These are phyloP conservation scores for Petrocephalus zakoni DNA, from an alignment of 2,113 vertebrate species.

Conservation along the genomic window DNA sequence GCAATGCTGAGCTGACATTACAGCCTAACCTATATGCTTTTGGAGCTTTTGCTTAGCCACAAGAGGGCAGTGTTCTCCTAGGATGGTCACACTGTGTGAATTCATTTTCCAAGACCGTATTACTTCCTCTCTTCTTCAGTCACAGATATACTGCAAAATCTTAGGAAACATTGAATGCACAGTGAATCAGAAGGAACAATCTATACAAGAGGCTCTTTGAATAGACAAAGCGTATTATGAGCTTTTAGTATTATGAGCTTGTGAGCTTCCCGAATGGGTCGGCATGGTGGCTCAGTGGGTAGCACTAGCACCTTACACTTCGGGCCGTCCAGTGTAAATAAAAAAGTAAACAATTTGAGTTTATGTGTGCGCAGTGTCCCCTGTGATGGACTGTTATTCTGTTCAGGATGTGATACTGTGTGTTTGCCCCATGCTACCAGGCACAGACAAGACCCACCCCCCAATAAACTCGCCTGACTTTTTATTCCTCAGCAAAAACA, in stretches of 20 bases:
- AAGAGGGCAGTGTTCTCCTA: conserved; percentile 14
- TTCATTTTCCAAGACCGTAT: not conserved
- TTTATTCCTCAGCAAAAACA: too few species aligned
- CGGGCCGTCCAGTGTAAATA: not conserved
- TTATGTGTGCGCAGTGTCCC: not conserved
- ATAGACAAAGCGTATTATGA: not conserved
- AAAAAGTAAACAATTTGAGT: not conserved
- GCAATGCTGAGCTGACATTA: not conserved
- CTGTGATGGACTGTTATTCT: not conserved
- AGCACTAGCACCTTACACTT: not conserved
- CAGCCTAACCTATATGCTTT: not conserved
- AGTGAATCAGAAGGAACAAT: not conserved
- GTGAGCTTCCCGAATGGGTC: not conserved
- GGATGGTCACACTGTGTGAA: not conserved
- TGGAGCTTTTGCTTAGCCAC: not conserved
- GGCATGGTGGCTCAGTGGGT: not conserved
- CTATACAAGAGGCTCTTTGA: not conserved
- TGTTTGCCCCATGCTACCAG: not conserved
- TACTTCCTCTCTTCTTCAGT: not conserved
- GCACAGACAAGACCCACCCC: too few species aligned
- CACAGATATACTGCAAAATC: not conserved
- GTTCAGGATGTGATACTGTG: not conserved
- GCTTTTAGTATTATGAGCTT: not conserved
- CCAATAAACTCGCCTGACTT: too few species aligned
- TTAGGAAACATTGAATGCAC: not conserved